Percentiles rank a stretch among this genome's conserved stretches.
These are phyloP conservation scores for Megastigmus dorsalis DNA, from an alignment of 2,888 invertebrate species.

Conservation along the genomic window DNA sequence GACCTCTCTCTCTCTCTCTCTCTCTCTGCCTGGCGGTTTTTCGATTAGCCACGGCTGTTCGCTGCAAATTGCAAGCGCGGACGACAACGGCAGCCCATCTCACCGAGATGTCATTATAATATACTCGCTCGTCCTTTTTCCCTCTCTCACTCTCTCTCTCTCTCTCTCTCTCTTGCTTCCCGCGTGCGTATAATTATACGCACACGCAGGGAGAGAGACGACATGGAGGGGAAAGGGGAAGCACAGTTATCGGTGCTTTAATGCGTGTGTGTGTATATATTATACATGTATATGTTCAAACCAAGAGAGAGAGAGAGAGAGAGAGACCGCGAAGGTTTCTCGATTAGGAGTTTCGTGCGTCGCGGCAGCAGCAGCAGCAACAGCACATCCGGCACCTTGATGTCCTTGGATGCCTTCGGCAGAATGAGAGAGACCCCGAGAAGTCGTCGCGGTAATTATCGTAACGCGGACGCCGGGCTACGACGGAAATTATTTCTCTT, in stretches of 20 bases:
- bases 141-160: too few species aligned
- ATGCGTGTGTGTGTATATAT: conserved; percentile 1
- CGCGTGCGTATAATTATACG: conserved; percentile 19
- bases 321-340: conserved; percentile 28
- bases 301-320: too few species aligned
- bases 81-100: background rate
- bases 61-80: too few species aligned
- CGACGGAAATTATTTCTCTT: conserved; percentile 21
- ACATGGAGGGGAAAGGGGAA: background rate
- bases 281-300: too few species aligned
- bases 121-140: too few species aligned
- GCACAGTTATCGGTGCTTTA: conserved; percentile 13
- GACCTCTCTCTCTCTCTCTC: too few species aligned
- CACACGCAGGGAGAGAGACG: conserved; percentile 1
- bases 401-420: conserved; percentile 40
- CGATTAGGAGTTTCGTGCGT: conserved; percentile 48
- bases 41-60: too few species aligned
- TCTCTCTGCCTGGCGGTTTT: too few species aligned
- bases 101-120: conserved; percentile 30
- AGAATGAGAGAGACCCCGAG: too few species aligned
- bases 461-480: conserved; percentile 16
- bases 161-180: too few species aligned
- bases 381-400: conserved; percentile 45
- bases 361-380: background rate
- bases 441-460: conserved; percentile 31